phyloP scores from a whole-genome alignment of 2,113 vertebrate genomes.

The Chauna torquata region DNA sequence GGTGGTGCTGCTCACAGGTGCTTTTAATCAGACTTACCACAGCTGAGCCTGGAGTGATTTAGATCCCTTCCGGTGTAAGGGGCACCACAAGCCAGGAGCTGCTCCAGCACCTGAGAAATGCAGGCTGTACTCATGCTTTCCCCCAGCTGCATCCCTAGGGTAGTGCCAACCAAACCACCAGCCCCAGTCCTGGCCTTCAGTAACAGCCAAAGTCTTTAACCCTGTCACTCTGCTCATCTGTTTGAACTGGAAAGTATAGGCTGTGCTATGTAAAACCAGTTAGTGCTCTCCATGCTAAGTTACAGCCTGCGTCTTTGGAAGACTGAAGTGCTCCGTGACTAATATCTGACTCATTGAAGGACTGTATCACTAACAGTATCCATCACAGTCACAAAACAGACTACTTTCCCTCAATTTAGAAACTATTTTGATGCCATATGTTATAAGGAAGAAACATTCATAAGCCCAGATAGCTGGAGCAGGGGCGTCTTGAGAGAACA shows the following conservation, averaged over 20 bases:
- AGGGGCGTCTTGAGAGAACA: background rate
- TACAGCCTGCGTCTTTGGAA: background rate
- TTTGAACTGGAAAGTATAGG: background rate
- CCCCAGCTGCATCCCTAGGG: accelerated
- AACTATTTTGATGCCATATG: background rate
- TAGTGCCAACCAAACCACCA: background rate
- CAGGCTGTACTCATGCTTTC: background rate
- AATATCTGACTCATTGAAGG: background rate
- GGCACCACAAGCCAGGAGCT: background rate
- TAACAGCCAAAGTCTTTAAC: background rate
- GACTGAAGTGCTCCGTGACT: background rate
- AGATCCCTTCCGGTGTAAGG: background rate
- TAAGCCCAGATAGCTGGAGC: background rate
- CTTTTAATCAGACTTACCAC: background rate
- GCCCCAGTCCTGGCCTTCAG: background rate
- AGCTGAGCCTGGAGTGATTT: background rate
- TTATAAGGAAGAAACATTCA: background rate
- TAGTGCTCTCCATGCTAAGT: accelerated
- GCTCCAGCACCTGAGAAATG: background rate
- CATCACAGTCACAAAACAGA: background rate
- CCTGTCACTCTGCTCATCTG: background rate
- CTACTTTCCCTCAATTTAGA: background rate
- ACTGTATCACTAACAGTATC: background rate
- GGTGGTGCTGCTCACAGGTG: background rate
- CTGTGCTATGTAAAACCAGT: accelerated